Conservation (phyloP, 2,888 invertebrate genomes). For the Saturnia pavonia region DNA sequence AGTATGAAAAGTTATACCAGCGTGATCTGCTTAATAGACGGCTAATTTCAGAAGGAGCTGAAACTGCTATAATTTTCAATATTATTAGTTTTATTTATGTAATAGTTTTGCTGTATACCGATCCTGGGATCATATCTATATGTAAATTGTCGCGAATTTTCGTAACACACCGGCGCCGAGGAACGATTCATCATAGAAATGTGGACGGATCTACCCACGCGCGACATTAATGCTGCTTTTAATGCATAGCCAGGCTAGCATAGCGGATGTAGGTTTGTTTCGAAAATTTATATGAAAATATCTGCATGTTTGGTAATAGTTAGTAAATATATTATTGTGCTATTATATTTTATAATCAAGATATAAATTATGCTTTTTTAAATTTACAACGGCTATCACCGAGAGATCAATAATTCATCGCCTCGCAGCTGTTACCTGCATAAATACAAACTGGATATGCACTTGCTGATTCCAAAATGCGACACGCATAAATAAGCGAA, state of each 20-base stretch:
- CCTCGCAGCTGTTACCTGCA: too few species aligned
- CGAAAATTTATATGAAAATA: slow-evolving; percentile 42
- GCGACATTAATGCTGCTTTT: slow-evolving; percentile 57
- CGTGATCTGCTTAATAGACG: background rate
- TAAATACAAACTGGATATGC: too few species aligned
- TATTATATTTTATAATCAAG: background rate
- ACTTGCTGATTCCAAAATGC: too few species aligned
- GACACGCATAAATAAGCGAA: too few species aligned
- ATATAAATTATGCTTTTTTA: too few species aligned
- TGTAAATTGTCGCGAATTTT: slow-evolving; percentile 76
- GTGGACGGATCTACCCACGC: slow-evolving; percentile 78
- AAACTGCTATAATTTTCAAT: background rate
- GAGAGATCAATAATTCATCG: too few species aligned
- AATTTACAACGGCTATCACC: too few species aligned
- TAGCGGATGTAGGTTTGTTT: slow-evolving; percentile 45
- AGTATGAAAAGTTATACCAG: background rate
- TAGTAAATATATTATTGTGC: background rate
- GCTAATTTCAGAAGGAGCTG: too few species aligned
- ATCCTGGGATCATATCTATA: slow-evolving; percentile 65
- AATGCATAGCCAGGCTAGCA: slow-evolving; percentile 49
- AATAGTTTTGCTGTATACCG: slow-evolving; percentile 20
- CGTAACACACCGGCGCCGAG: slow-evolving; percentile 66
- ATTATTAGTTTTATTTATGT: background rate
- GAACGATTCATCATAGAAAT: slow-evolving; percentile 79
- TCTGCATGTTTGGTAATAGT: slow-evolving; percentile 12